Conservation (phyloP, 2,113 vertebrate genomes). For the Himantopus leucocephalus region DNA sequence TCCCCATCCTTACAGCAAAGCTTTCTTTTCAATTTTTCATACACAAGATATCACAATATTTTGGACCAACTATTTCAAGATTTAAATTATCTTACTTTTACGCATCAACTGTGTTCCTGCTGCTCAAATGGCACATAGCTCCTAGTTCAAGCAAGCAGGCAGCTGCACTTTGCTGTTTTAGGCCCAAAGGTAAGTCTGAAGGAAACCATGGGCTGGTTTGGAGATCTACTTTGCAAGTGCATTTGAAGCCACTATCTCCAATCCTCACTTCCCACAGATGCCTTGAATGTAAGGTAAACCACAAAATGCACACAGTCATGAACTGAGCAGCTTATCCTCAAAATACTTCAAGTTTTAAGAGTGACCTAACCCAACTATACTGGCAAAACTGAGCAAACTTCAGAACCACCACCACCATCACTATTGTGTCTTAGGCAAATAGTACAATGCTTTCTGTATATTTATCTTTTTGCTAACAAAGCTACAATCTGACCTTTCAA, state of each 20-base stretch:
- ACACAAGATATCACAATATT: rapidly evolving
- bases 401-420: not conserved
- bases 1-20: not conserved
- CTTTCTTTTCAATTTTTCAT: not conserved
- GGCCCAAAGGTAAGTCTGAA: not conserved
- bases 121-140: not conserved
- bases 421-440: not conserved
- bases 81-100: not conserved
- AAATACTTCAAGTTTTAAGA: not conserved
- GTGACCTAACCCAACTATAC: not conserved
- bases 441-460: not conserved
- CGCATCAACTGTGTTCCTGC: not conserved
- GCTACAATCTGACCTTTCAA: not conserved
- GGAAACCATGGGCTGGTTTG: not conserved
- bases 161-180: not conserved
- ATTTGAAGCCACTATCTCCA: not conserved
- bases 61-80: not conserved
- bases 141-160: not conserved
- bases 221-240: not conserved
- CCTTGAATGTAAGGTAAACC: not conserved
- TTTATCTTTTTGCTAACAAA: not conserved
- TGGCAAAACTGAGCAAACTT: not conserved
- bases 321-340: not conserved
- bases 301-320: not conserved
- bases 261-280: not conserved